Conservation (phyloP, 2,113 vertebrate species). For the Limanda limanda region DNA sequence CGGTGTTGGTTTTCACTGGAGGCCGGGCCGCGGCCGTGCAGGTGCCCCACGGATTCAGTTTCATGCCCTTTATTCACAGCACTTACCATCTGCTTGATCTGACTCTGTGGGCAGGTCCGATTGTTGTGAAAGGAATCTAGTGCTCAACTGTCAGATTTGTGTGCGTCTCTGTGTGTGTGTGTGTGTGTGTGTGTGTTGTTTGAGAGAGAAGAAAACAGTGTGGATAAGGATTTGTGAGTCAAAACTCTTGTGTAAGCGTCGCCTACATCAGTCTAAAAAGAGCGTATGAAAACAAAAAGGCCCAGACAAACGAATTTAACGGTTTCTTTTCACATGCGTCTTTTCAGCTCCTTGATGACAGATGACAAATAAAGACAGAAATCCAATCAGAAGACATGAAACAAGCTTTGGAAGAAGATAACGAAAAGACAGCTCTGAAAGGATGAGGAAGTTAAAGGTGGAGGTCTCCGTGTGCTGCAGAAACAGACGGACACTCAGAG, state of each 20-base stretch:
- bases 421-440: conserved; percentile 58
- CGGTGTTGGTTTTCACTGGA: conserved; percentile 66
- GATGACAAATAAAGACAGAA: too few species aligned
- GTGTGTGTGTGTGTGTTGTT: conserved; percentile 32
- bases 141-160: conserved; percentile 54
- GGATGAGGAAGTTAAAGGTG: conserved; percentile 58
- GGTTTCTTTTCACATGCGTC: too few species aligned
- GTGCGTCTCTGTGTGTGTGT: conserved; percentile 34
- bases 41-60: conserved; percentile 73
- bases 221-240: not conserved
- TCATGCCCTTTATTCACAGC: conserved; percentile 69
- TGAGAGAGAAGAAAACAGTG: not conserved
- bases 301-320: too few species aligned
- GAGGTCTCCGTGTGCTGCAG: too few species aligned
- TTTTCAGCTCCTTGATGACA: conserved; percentile 3
- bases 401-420: conserved; percentile 55
- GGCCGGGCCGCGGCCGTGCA: conserved; percentile 53
- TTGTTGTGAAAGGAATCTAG: conserved; percentile 42
- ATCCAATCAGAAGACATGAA: conserved; percentile 40
- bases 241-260: not conserved
- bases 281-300: too few species aligned
- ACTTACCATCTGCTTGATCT: conserved; percentile 76
- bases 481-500: too few species aligned
- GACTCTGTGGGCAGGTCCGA: conserved; percentile 43
- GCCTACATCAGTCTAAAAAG: too few species aligned